These are phyloP conservation scores for Myioborus miniatus DNA, from an alignment of 2,797 vertebrate genomes.

Conservation along the genomic window DNA sequence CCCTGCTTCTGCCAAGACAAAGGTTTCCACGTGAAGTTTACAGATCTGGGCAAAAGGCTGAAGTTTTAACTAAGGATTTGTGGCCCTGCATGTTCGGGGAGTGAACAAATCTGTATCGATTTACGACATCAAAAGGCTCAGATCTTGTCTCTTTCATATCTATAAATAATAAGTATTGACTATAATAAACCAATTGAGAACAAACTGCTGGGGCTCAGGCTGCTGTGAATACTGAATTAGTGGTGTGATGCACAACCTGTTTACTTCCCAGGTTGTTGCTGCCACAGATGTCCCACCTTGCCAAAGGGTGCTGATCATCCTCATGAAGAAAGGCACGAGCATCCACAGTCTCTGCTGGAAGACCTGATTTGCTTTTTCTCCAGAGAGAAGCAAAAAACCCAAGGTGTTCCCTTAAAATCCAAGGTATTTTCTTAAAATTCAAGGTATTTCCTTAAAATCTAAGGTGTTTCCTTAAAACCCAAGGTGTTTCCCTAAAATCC, in stretches of 20 bases:
- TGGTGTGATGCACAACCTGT: not conserved
- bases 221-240: not conserved
- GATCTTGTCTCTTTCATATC: slow-evolving; percentile 29
- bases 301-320: not conserved
- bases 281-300: not conserved
- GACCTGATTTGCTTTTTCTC: not conserved
- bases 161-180: slow-evolving; percentile 60
- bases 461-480: not conserved
- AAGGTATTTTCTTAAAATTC: not conserved
- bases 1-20: not conserved
- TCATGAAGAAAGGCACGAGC: not conserved
- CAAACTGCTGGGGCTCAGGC: not conserved
- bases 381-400: not conserved
- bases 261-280: not conserved
- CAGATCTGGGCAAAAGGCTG: not conserved
- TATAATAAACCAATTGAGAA: slow-evolving; percentile 29
- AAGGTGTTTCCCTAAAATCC: not conserved
- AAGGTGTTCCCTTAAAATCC: not conserved
- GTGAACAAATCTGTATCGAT: not conserved
- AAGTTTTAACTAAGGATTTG: slow-evolving; percentile 25
- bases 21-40: not conserved
- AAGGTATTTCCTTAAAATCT: not conserved
- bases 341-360: not conserved
- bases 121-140: slow-evolving; percentile 30
- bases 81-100: not conserved